A percentile compares a stretch with the other conserved stretches of the same genome.
Evolutionary conservation across 2,113 vertebrate genomes (phyloP).

Genomic region (Eclectus roratus): DNA sequence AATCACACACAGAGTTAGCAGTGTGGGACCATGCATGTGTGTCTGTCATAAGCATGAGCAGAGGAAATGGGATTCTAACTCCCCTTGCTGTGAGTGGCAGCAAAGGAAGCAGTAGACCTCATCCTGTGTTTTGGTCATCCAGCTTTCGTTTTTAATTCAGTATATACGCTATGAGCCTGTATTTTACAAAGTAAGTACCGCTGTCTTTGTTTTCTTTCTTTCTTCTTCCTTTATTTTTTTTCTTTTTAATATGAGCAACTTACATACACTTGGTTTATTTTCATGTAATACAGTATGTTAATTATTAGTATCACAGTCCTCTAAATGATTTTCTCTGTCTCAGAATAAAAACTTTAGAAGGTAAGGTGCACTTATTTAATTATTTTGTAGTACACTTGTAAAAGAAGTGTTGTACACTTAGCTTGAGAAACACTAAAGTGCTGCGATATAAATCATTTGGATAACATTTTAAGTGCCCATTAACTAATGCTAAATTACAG

Average conservation of each 20-base stretch:
- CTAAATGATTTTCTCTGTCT: slow-evolving; percentile 73
- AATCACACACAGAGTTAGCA: not conserved
- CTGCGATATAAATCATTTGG: slow-evolving; percentile 68
- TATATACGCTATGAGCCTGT: slow-evolving; percentile 78
- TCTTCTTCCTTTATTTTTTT: not conserved
- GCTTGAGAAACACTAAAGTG: slow-evolving; percentile 66
- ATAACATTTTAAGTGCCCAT: slow-evolving; percentile 79
- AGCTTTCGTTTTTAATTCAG: slow-evolving; percentile 74
- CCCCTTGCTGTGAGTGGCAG: slow-evolving; percentile 15
- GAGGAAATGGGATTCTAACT: slow-evolving; percentile 26
- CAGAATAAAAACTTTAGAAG: slow-evolving; percentile 76
- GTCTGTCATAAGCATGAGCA: slow-evolving; percentile 39
- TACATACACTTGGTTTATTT: slow-evolving; percentile 47
- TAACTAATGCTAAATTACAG: slow-evolving; percentile 76
- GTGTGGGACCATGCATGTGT: slow-evolving; percentile 42
- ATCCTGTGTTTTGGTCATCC: slow-evolving; percentile 69
- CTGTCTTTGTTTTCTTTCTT: slow-evolving; percentile 66
- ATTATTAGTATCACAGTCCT: slow-evolving; percentile 68
- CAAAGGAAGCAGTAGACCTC: slow-evolving; percentile 40
- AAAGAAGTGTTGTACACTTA: slow-evolving; percentile 71
- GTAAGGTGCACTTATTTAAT: slow-evolving; percentile 77
- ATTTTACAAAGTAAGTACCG: slow-evolving; percentile 78
- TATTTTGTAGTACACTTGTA: slow-evolving; percentile 71
- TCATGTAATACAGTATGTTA: slow-evolving; percentile 55
- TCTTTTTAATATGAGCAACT: slow-evolving; percentile 9